Percentiles rank a stretch among this genome's conserved stretches.
These are phyloP conservation scores for Alviniconcha marisindica DNA, from an alignment of 1,140 invertebrate species.

Conservation along the genomic window DNA sequence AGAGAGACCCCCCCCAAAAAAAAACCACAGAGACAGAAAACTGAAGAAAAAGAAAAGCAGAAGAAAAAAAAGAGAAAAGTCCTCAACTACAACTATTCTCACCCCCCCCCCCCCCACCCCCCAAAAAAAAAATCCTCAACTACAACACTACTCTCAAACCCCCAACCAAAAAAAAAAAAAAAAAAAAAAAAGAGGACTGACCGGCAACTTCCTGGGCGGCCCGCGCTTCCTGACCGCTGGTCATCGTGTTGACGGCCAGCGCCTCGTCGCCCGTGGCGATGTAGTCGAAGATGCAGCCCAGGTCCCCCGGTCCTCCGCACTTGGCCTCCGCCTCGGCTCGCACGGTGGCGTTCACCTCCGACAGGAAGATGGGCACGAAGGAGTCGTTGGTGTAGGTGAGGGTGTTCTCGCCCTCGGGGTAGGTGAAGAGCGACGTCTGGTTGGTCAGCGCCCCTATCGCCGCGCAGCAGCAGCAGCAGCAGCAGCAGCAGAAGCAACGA, in stretches of 20 bases:
- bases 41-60: background rate
- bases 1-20: background rate
- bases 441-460: conserved; percentile 43
- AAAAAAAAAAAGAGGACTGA: background rate
- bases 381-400: conserved; percentile 24
- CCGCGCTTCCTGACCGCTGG: background rate
- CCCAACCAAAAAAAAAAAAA: background rate
- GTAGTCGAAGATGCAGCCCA: conserved; percentile 43
- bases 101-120: background rate
- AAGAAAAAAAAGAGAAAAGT: background rate
- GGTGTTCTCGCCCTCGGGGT: conserved; percentile 26
- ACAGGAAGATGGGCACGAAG: conserved; percentile 49
- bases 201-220: background rate
- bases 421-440: conserved; percentile 22
- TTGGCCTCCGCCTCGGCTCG: conserved; percentile 15
- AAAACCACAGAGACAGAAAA: no score
- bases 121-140: background rate
- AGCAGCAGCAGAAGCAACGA: no score
- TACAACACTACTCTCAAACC: background rate
- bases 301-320: conserved; percentile 31
- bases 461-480: no score
- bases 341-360: conserved; percentile 33
- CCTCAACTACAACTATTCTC: background rate
- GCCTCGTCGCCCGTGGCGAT: conserved; percentile 37
- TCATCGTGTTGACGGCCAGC: conserved; percentile 28